phyloP scores from a whole-genome alignment of 1,140 invertebrate species.

The Apis florea region DNA sequence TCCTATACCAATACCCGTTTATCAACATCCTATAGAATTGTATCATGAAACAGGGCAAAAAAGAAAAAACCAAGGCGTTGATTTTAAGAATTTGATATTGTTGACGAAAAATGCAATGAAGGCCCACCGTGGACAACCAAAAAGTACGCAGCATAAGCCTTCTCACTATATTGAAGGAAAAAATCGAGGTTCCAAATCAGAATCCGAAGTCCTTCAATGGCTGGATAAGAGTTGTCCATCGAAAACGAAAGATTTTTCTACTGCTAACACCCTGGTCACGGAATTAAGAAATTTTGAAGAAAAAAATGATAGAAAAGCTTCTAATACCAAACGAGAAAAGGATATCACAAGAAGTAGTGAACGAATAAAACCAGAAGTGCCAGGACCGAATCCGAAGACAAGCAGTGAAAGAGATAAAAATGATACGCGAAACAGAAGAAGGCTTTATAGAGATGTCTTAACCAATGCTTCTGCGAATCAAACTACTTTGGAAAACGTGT shows the following conservation, averaged over 20 bases:
- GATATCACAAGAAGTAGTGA: conserved; percentile 3
- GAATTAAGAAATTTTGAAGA: conserved; percentile 58
- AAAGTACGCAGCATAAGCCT: conserved; percentile 59
- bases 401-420: conserved; percentile 12
- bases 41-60: conserved; percentile 68
- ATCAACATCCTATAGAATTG: conserved; percentile 71
- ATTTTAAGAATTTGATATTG: conserved; percentile 77
- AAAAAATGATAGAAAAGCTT: not conserved
- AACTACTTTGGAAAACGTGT: conserved; percentile 47
- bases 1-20: conserved; percentile 69
- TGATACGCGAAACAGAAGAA: conserved; percentile 46
- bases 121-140: conserved; percentile 67
- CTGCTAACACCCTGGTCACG: conserved; percentile 56
- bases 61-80: conserved; percentile 73
- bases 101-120: conserved; percentile 77
- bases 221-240: conserved; percentile 68
- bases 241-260: conserved; percentile 50
- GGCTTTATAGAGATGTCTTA: conserved; percentile 70
- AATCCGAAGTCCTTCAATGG: conserved; percentile 68
- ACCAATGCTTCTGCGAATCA: conserved; percentile 54
- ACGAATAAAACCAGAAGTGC: conserved; percentile 1
- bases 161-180: conserved; percentile 52
- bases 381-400: not conserved
- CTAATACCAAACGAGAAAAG: not conserved
- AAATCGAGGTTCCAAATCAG: conserved; percentile 62